Evolutionary conservation across 2,113 vertebrate genomes (phyloP), one percentile per base, ranked within the genome.

Genomic region (Cololabis saira): DNA sequence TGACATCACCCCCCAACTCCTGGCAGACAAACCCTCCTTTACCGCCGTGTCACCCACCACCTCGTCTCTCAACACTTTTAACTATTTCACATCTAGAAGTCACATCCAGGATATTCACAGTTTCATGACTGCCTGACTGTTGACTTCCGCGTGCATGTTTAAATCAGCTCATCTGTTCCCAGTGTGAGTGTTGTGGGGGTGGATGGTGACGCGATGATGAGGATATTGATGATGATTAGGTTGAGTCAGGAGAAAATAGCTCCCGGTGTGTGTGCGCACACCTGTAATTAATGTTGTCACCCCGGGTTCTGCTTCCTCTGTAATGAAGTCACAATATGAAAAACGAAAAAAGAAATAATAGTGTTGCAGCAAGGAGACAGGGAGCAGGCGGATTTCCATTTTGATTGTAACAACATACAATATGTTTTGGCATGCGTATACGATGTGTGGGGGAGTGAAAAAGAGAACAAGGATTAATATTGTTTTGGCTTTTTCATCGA

Each of bases 201-300:
- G 74, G 71, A 75, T 40, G 63, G 50, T 16, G 53, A 58, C 0
- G n/a, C 44, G 2, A 51, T 79, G 82, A 86, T 37, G 68, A 84
- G 65, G 84, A 73, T 67, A 79, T 86, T 65, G 71, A 73, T 65
- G 67, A 80, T 80, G 30, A 70, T 87, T 76, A 81, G 74, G 80
- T 83, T n/a, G 72, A 77, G 76, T 70, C 41, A 27, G 83, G 53
- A 67, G 63, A 81, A 81, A 84, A 87, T 83, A 76, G 69, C 76
- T 82, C 51, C 50, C 57, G 49, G 80, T 86, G 73, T 86, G 80
- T 85, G 49, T 59, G 76, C 18, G 22, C 40, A 60, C 65, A 79
- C 66, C 81, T 91, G 81, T 83, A 83, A 88, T 88, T 87, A 90
- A 88, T 81, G 72, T 82, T 87, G 84, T 86, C 83, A 86, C 59